Percentiles rank a stretch among this genome's conserved stretches.
phyloP scores from a whole-genome alignment of 2,888 invertebrate genomes.

The Lithosia quadra region DNA sequence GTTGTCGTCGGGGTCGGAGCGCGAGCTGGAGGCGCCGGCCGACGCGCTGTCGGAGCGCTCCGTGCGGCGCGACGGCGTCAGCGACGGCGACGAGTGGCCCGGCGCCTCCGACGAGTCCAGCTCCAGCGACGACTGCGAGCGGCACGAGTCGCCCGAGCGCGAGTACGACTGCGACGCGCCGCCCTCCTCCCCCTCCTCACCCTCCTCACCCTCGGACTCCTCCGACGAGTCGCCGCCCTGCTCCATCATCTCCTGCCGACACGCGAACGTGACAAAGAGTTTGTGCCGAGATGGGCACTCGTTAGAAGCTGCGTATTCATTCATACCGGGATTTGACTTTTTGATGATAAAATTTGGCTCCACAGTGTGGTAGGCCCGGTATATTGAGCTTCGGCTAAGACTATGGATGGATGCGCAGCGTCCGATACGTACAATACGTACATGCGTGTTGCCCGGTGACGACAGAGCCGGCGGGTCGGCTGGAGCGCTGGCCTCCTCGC shows the following conservation, averaged over 20 bases:
- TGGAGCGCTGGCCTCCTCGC: constrained; percentile 58
- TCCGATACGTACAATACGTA: constrained; percentile 13
- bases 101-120: constrained; percentile 67
- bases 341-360: no score
- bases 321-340: neutral
- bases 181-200: constrained; percentile 30
- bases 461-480: constrained; percentile 23
- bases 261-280: neutral
- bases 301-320: neutral
- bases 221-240: constrained; percentile 56
- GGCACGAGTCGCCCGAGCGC: constrained; percentile 54
- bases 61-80: constrained; percentile 56
- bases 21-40: no score
- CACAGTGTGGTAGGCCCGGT: no score
- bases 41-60: constrained; percentile 56
- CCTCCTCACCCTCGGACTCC: constrained; percentile 22
- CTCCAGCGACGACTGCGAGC: constrained; percentile 71
- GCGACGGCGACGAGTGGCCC: constrained; percentile 62
- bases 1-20: constrained; percentile 70
- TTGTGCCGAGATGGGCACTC: neutral
- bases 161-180: constrained; percentile 37
- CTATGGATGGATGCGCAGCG: neutral
- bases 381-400: neutral
- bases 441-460: neutral
- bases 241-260: constrained; percentile 53